Conservation (phyloP, 2,113 vertebrate genomes). For the Thunnus maccoyii region DNA sequence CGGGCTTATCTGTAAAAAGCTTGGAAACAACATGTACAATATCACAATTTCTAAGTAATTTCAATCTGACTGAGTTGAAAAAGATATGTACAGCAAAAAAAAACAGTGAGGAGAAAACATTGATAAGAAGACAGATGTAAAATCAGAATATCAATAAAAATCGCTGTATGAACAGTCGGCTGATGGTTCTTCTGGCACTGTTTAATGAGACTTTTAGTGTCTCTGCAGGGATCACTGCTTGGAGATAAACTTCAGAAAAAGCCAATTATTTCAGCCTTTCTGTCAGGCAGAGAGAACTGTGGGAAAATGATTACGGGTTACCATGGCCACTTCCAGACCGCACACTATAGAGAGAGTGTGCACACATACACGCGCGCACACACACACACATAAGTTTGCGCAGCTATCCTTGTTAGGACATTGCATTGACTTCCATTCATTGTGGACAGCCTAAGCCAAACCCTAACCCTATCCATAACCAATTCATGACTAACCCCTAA, state of each 20-base stretch:
- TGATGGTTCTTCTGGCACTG: constrained; percentile 19
- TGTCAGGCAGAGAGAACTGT: constrained; percentile 61
- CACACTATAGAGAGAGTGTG: constrained; percentile 40
- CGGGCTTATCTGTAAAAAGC: not conserved
- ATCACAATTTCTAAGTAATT: not conserved
- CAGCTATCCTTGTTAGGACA: no score
- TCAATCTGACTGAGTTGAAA: not conserved
- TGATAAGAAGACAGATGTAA: constrained; percentile 5
- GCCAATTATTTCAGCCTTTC: constrained; percentile 69
- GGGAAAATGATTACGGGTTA: constrained; percentile 77
- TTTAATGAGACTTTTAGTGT: constrained; percentile 55
- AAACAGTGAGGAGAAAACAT: not conserved
- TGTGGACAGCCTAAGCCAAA: no score
- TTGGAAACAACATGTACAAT: not conserved
- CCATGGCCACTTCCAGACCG: constrained; percentile 69
- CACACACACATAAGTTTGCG: no score
- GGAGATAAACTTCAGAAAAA: constrained; percentile 55
- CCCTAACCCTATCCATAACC: no score
- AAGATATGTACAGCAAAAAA: not conserved
- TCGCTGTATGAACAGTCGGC: not conserved
- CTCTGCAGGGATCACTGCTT: constrained; percentile 42
- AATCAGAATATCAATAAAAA: constrained; percentile 40
- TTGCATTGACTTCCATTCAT: no score
- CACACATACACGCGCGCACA: not conserved
- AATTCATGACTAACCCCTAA: no score